phyloP scores from a whole-genome alignment of 2,797 vertebrate species.

The Vireo griseus region DNA sequence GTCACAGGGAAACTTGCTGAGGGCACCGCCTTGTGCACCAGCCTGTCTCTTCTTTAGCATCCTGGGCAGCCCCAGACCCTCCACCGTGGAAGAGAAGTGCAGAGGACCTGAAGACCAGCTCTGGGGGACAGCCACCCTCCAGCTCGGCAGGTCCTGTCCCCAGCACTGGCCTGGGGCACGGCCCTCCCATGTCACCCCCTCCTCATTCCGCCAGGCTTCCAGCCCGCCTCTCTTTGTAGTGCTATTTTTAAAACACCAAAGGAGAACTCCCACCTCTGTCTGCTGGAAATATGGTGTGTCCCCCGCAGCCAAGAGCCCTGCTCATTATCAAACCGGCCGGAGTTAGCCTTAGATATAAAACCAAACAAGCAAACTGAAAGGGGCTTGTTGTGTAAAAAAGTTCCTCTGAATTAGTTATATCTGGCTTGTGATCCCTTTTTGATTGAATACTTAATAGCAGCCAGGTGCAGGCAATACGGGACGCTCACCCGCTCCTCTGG shows the following conservation, averaged over 20 bases:
- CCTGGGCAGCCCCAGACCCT: not conserved
- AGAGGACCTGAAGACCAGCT: not conserved
- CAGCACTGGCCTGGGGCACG: not conserved
- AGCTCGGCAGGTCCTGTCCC: not conserved
- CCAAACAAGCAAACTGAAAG: conserved; percentile 54
- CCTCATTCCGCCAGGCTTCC: not conserved
- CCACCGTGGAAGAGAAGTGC: not conserved
- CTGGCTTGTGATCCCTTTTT: conserved; percentile 69
- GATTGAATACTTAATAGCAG: conserved; percentile 71
- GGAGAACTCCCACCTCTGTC: conserved; percentile 43
- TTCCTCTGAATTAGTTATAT: conserved; percentile 68
- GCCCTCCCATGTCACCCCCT: not conserved
- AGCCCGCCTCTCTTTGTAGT: not conserved
- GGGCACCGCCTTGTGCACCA: not conserved
- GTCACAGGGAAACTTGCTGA: not conserved
- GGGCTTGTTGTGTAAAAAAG: conserved; percentile 48
- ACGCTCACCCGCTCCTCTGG: not conserved
- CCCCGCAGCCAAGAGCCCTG: conserved; percentile 45
- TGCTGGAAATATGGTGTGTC: conserved; percentile 27
- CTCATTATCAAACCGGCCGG: conserved; percentile 32
- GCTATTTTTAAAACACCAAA: conserved; percentile 59
- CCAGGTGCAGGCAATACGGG: conserved; percentile 65
- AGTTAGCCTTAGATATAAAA: conserved; percentile 45
- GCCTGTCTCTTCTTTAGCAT: not conserved
- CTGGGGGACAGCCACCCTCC: not conserved